Base-by-base conservation (phyloP, 2,113 vertebrate species). In the Otocyon megalotis region DNA sequence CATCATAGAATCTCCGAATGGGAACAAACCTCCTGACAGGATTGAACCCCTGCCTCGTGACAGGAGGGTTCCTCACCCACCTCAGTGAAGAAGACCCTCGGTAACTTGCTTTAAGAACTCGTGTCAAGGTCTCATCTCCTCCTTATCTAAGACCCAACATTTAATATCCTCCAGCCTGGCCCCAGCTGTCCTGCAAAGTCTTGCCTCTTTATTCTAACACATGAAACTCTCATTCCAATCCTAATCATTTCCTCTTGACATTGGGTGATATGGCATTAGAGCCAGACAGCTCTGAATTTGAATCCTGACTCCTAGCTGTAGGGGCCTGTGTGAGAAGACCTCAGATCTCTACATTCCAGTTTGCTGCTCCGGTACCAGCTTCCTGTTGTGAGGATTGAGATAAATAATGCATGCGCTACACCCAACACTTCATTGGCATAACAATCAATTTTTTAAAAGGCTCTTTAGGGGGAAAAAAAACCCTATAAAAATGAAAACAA, bases 401-500 rank as follows among this genome's bases (percentile, higher is more conserved):
- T 79, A 85, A 80, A 95, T 69, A 60, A 94, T 43, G 92, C 20
- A 16, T 35, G 28, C 48, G 37, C 86, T 11, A 13, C 26, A 86
- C 24, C 58, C 56, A 76, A 56, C 14, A 9, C 48, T 77, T 67
- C 69, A 17, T 37, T 76, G 60, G 56, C 35, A 71, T 1, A 80
- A 4, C 28, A n/a, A 8, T 67, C 28, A 37, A 86, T 56, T 35
- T 74, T 92, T 50, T 30, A 56, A 67, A 93, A 94, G 74, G 24
- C 11, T 37, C 50, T 65, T 79, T 53, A 14, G 32, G 50, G 83
- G 35, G 43, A 71, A 89, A 22, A 19, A 65, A 63, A 85, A 89
- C 16, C 3, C n/a, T 67, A 80, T 88, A 53, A 35, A 65, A 85
- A 97, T 94, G 62, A 77, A 94, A 87, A 79, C 30, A 83, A 60